These are phyloP conservation scores for Musca vetustissima DNA, from an alignment of 1,140 invertebrate species.

Conservation along the genomic window DNA sequence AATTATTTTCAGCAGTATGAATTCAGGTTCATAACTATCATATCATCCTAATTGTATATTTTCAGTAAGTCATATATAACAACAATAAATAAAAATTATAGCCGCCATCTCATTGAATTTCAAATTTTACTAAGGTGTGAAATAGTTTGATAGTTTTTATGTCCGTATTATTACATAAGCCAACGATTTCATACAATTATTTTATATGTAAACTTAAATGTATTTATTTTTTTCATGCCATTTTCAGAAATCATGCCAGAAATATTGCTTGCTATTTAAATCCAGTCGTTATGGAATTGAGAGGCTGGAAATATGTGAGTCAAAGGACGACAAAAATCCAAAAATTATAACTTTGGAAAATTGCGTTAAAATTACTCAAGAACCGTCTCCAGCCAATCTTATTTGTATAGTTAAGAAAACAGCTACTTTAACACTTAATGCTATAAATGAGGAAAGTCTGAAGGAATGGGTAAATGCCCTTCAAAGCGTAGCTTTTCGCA, in stretches of 20 bases:
- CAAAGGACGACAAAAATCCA: slow-evolving; percentile 67
- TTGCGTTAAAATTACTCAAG: slow-evolving; percentile 79
- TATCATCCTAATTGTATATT: no score
- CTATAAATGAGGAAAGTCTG: slow-evolving; percentile 70
- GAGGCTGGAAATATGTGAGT: slow-evolving; percentile 80
- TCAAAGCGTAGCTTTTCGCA: slow-evolving; percentile 81
- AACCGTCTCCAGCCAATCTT: slow-evolving; percentile 62
- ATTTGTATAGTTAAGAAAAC: slow-evolving; percentile 74
- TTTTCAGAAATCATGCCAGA: slow-evolving; percentile 49
- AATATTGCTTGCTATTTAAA: slow-evolving; percentile 67
- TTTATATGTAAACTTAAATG: not conserved
- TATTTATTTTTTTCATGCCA: slow-evolving; percentile 4
- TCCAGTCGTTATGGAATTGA: slow-evolving; percentile 81
- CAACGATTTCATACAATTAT: no score
- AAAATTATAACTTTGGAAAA: slow-evolving; percentile 81
- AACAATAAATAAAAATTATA: no score
- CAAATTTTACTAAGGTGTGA: no score
- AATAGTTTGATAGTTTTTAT: no score
- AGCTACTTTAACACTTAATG: slow-evolving; percentile 69
- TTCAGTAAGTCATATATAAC: no score
- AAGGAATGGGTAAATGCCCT: slow-evolving; percentile 75
- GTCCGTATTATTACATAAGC: no score
- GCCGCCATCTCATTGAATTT: no score
- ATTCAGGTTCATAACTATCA: no score
- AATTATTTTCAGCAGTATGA: no score